Evolutionary conservation across 2,113 vertebrate species (phyloP), one percentile per base, ranked within the genome.

Genomic region (Cettia cetti): DNA sequence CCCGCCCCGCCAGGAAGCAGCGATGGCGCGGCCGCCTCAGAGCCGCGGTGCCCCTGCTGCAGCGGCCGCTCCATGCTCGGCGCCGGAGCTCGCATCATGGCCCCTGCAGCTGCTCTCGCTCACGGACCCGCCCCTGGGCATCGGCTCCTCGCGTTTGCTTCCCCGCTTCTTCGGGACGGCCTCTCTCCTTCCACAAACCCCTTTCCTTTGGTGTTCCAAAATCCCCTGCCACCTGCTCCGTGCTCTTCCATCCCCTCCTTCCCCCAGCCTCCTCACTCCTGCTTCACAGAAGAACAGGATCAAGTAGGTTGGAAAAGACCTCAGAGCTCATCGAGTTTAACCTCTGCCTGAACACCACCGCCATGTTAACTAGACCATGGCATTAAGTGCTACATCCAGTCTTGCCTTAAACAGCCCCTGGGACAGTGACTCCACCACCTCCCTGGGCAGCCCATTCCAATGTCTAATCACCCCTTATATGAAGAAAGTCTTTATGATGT

Each of bases 51-150:
- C 39, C 39, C 39, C 39, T 9, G 39, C 39, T 40, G 39, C 33
- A 21, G 53, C 4, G 8, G 7, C 60, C 8, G 19, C 60, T 15
- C 27, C 22, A 11, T 11, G 6, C 26, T 7, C 6, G 5, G 1
- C 20, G 19, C 15, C 13, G 3, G 3, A 2, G 8, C 18, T 15
- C 37, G 40, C 6, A 10, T 1, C 30, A 2, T 0, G 18, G 24
- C 15, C 31, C 30, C 23, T 1, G 10, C 37, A 3, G 50, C 66
- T 1, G 27, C 6, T 15, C 27, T 24, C 23, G 15, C 18, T 20
- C 52, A 17, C 7, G 4, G n/a, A 6, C 27, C 11, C 7, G 8
- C 0, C 17, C 7, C 19, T 2, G 4, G 1, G 54, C 35, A 5
- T 11, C 42, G 6, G 9, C 45, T 23, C 4, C 15, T 23, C 2